phyloP scores from a whole-genome alignment of 2,113 vertebrate genomes.

The Thinocorus orbignyianus region DNA sequence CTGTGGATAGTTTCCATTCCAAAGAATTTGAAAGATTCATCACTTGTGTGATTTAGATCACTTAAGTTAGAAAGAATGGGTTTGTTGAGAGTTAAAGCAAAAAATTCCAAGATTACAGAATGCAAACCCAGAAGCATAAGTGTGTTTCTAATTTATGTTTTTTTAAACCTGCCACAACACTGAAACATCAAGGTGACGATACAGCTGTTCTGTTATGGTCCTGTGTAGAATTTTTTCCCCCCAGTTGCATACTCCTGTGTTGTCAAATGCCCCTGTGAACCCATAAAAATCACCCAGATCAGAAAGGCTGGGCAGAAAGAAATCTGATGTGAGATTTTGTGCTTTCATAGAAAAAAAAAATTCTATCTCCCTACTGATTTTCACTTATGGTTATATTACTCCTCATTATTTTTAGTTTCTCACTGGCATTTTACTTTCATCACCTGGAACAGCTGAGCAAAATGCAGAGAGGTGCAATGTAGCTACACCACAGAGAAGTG shows the following conservation, averaged over 20 bases:
- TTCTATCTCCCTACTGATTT: background rate
- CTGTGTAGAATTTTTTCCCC: background rate
- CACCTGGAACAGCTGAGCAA: background rate
- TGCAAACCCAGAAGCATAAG: background rate
- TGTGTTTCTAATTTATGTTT: constrained; percentile 40
- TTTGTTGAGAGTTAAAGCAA: constrained; percentile 8
- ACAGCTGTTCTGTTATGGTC: background rate
- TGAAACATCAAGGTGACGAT: background rate
- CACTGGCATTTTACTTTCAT: background rate
- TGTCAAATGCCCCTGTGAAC: constrained; percentile 1
- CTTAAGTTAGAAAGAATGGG: constrained; percentile 16
- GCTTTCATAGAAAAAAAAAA: background rate
- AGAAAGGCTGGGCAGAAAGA: background rate
- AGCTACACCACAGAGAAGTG: background rate
- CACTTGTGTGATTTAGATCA: background rate
- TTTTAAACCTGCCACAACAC: background rate
- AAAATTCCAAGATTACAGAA: background rate
- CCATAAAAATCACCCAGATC: background rate
- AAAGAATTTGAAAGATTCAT: background rate
- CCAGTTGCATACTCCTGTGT: background rate
- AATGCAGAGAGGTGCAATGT: background rate
- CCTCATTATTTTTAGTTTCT: background rate
- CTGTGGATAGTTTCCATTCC: background rate
- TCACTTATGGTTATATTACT: background rate
- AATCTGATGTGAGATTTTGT: background rate